Evolutionary conservation across 2,888 invertebrate species (phyloP), one percentile per base, ranked within the genome.

Genomic region (Sycophila texana): DNA sequence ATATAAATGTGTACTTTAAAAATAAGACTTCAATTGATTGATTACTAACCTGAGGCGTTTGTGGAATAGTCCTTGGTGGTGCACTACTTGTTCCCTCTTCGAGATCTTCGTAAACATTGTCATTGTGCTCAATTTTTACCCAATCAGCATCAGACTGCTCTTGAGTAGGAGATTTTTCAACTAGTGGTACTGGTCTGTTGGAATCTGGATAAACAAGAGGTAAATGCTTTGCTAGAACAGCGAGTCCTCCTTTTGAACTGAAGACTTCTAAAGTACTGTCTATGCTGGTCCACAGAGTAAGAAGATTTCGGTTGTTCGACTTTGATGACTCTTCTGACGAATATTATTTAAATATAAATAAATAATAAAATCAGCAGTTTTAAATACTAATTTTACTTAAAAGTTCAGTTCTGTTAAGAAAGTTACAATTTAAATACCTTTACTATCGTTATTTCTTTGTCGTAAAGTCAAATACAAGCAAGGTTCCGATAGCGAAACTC

Each of bases 191-290:
- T n/a, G 93, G 92, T 61, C 88, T 83, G 7, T 86, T 88, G 16
- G 93, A 91, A 83, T 97, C 96, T 5, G 97, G 96, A 91, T 96
- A 97, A 20, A 98, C 95, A 0, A 97, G 93, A 0, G 98, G 98
- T 86, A 98, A 92, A 84, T 97, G 95, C 86, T 96, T 95, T 0
- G 98, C 98, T 80, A 98, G 92, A 79, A 98, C 92, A 16, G 97
- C 97, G 77, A 98, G 92, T 1, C 98, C 98, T 77, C 98, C 98
- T 84, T 95, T 94, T 82, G 94, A 94, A 72, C 97, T 97, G 91
- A 98, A 98, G 84, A 96, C 95, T 86, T 97, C 96, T 85, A 98
- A 92, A 73, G 96, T 94, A 84, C 91, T 92, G 81, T 91, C 91
- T 73, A 92, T 86, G 63, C 86, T 86, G 10, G 80, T 76, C 22